phyloP scores from a whole-genome alignment of 2,888 invertebrate species.

The Galerucella nymphaeae region DNA sequence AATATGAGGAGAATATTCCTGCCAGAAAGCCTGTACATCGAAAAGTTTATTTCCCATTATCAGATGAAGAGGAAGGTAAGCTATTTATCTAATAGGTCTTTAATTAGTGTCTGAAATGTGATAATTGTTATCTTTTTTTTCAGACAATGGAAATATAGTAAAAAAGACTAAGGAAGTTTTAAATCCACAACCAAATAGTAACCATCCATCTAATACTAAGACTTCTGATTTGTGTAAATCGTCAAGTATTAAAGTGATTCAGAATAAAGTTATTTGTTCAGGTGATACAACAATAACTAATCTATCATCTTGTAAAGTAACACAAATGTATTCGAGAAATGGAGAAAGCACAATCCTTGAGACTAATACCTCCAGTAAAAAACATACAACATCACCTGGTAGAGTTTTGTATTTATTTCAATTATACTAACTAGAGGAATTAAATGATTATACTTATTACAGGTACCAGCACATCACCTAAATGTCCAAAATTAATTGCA shows the following conservation, averaged over 20 bases:
- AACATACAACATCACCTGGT: not conserved
- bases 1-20: not conserved
- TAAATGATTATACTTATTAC: not conserved
- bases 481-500: constrained; percentile 5
- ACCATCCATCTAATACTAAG: not conserved
- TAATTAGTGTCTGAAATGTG: not conserved
- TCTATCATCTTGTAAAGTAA: not conserved
- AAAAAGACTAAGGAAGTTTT: not conserved
- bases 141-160: not conserved
- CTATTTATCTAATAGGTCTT: not conserved
- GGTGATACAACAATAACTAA: not conserved
- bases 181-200: not conserved
- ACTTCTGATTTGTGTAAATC: not conserved
- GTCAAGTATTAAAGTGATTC: not conserved
- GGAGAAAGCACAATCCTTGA: not conserved
- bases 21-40: not conserved
- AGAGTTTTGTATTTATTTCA: not conserved
- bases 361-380: not conserved
- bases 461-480: not conserved
- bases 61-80: not conserved
- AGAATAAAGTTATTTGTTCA: not conserved
- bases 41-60: not conserved
- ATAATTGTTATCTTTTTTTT: not conserved
- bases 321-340: not conserved
- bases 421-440: not conserved